Evolutionary conservation across 1,140 invertebrate species (phyloP).

Genomic region (Onthophagus taurus): DNA sequence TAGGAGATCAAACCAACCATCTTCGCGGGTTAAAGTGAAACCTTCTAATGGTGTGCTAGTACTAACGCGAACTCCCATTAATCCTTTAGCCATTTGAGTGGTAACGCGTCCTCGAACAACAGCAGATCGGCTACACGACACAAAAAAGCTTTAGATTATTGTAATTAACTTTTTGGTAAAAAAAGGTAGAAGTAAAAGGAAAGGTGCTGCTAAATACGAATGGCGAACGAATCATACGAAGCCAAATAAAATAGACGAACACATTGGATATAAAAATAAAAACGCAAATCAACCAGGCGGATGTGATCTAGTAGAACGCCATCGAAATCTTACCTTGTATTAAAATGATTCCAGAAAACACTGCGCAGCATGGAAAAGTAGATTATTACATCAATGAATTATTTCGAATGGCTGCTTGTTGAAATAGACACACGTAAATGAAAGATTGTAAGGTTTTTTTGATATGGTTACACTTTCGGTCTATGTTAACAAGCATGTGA

Average conservation of each 20-base stretch:
- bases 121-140: conserved; percentile 74
- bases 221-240: conserved; percentile 16
- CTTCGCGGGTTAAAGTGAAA: conserved; percentile 84
- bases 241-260: conserved; percentile 28
- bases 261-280: conserved; percentile 29
- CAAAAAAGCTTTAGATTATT: background rate
- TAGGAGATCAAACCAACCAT: conserved; percentile 92
- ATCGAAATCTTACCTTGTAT: conserved; percentile 79
- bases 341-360: conserved; percentile 97
- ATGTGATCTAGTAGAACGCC: too few species aligned
- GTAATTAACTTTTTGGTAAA: too few species aligned
- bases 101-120: conserved; percentile 91
- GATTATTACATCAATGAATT: too few species aligned
- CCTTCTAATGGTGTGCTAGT: conserved; percentile 84
- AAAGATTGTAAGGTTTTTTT: background rate
- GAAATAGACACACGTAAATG: background rate
- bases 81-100: conserved; percentile 78
- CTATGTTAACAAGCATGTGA: background rate
- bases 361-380: conserved; percentile 68
- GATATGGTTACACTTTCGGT: background rate
- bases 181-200: background rate
- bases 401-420: too few species aligned
- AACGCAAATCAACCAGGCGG: conserved; percentile 27
- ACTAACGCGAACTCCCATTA: conserved; percentile 89
- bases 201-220: conserved; percentile 2